A percentile compares a stretch with the other conserved stretches of the same genome.
phyloP scores from a whole-genome alignment of 2,888 invertebrate genomes.

The Macropis europaea region DNA sequence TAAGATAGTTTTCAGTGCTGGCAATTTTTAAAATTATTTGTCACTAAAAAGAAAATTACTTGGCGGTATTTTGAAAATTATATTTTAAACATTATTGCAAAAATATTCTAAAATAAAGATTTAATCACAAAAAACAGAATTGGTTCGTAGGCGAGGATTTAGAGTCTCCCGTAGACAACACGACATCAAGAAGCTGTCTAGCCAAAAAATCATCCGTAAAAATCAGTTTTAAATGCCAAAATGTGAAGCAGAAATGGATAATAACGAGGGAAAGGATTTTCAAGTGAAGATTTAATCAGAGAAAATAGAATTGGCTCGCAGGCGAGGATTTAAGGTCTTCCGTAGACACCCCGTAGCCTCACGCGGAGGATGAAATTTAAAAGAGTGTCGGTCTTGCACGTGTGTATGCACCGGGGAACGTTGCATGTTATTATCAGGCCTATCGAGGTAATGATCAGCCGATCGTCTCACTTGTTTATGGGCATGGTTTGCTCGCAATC shows the following conservation, averaged over 20 bases:
- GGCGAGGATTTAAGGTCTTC: not conserved
- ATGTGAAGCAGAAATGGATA: too few species aligned
- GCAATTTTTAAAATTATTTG: too few species aligned
- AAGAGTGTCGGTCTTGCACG: conserved; percentile 56
- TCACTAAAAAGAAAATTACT: too few species aligned
- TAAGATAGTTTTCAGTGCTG: too few species aligned
- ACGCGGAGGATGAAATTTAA: conserved; percentile 11
- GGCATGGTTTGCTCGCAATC: conserved; percentile 65
- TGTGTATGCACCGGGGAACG: conserved; percentile 53
- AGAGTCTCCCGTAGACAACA: not conserved
- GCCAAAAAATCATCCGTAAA: too few species aligned
- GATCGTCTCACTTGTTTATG: conserved; percentile 75
- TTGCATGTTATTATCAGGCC: conserved; percentile 74
- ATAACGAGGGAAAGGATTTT: too few species aligned
- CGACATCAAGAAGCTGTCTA: too few species aligned
- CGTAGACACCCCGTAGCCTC: not conserved
- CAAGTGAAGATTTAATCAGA: too few species aligned
- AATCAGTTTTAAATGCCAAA: not conserved
- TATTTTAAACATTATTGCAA: too few species aligned
- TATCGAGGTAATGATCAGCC: conserved; percentile 71
- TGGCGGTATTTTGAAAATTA: too few species aligned
- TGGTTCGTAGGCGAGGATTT: conserved; percentile 2
- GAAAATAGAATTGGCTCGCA: not conserved
- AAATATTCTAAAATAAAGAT: too few species aligned
- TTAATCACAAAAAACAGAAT: too few species aligned